These are phyloP conservation scores for Psittacula echo DNA, from an alignment of 2,797 vertebrate species.

Conservation along the genomic window DNA sequence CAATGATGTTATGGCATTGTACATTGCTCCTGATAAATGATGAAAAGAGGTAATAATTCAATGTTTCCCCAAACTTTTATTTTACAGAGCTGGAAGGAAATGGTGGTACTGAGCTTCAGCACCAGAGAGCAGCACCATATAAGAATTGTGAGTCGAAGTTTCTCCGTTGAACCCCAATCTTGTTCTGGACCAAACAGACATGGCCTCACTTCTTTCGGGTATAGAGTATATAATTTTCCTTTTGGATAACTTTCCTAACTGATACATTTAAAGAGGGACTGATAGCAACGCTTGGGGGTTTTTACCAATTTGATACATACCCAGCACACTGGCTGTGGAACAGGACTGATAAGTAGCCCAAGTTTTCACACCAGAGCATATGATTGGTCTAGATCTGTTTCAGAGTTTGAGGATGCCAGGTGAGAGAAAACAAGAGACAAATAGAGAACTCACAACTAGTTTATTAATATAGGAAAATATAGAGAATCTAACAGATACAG, in stretches of 20 bases:
- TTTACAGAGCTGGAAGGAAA: neutral
- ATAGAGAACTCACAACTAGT: neutral
- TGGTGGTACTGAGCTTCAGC: conserved; percentile 58
- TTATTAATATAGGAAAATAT: neutral
- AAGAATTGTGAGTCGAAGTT: conserved; percentile 9
- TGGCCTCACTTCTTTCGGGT: neutral
- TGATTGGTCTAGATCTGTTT: neutral
- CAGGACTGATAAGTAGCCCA: neutral
- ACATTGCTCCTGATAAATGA: neutral
- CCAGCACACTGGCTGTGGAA: neutral
- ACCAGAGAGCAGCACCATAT: conserved; percentile 69
- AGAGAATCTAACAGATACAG: neutral
- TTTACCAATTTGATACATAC: neutral
- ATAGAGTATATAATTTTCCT: neutral
- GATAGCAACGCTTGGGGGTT: rapidly evolving
- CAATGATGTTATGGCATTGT: neutral
- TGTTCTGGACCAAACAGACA: neutral
- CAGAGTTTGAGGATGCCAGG: neutral
- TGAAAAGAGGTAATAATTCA: neutral
- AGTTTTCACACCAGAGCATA: neutral
- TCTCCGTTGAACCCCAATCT: neutral
- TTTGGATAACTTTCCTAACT: neutral
- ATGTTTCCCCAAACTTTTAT: neutral
- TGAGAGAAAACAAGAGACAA: neutral
- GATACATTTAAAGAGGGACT: neutral